phyloP scores from a whole-genome alignment of 2,797 vertebrate species.

The Peromyscus attwateri region DNA sequence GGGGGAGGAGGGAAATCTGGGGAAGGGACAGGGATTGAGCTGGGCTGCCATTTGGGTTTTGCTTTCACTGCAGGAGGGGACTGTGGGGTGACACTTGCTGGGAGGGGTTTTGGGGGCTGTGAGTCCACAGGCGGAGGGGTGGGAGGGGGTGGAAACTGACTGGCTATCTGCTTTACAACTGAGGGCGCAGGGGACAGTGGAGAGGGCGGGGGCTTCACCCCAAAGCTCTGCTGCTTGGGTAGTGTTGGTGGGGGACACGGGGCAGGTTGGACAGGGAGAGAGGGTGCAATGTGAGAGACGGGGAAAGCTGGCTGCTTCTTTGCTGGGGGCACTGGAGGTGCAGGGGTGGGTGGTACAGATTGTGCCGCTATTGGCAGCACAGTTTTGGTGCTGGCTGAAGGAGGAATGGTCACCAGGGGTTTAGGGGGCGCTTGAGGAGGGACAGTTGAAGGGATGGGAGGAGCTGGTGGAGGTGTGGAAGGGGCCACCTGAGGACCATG shows the following conservation, averaged over 20 bases:
- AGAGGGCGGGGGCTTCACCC: slow-evolving; percentile 88
- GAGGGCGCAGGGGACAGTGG: slow-evolving; percentile 87
- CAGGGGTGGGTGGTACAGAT: slow-evolving; percentile 83
- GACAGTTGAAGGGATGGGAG: slow-evolving; percentile 81
- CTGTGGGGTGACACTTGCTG: slow-evolving; percentile 89
- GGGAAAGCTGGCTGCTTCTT: slow-evolving; percentile 94
- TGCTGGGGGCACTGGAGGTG: slow-evolving; percentile 88
- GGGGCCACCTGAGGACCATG: slow-evolving; percentile 79
- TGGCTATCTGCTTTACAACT: slow-evolving; percentile 93
- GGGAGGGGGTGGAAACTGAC: slow-evolving; percentile 93
- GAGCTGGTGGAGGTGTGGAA: slow-evolving; percentile 81
- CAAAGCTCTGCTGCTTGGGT: slow-evolving; percentile 95
- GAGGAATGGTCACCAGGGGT: slow-evolving; percentile 89
- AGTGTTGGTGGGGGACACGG: slow-evolving; percentile 92
- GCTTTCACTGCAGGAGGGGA: slow-evolving; percentile 96
- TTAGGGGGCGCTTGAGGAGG: slow-evolving; percentile 90
- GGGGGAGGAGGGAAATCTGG: slow-evolving; percentile 96
- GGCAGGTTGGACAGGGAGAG: slow-evolving; percentile 85
- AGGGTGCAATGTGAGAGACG: slow-evolving; percentile 78
- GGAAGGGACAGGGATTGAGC: slow-evolving; percentile 89
- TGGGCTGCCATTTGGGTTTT: slow-evolving; percentile 97
- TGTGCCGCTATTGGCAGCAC: slow-evolving; percentile 71
- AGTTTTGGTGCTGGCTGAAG: slow-evolving; percentile 88
- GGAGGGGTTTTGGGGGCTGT: slow-evolving; percentile 86
- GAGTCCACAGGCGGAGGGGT: slow-evolving; percentile 84